phyloP scores from a whole-genome alignment of 2,888 invertebrate genomes.

The Heteromurus nitidus region DNA sequence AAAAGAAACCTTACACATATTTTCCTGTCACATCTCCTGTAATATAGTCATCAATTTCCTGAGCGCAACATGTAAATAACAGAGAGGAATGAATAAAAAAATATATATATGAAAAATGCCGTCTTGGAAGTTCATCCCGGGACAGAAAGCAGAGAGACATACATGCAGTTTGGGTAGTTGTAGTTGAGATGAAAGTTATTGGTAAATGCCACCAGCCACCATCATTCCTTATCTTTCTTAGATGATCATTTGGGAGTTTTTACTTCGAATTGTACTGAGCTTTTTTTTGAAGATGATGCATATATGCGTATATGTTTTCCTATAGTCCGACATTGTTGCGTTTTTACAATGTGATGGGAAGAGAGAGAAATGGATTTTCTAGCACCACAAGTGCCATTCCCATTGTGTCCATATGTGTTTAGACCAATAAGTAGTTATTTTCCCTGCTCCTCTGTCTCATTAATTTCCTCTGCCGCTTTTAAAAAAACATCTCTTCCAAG shows the following conservation, averaged over 20 bases:
- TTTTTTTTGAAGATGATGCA: slow-evolving; percentile 5
- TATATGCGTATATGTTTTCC: neutral
- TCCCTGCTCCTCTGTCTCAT: slow-evolving; percentile 53
- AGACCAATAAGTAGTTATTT: slow-evolving; percentile 31
- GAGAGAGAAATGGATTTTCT: slow-evolving; percentile 53
- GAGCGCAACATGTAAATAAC: slow-evolving; percentile 45
- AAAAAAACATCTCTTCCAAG: neutral
- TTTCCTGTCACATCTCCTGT: slow-evolving; percentile 51
- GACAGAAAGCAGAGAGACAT: too few species aligned
- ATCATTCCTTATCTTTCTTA: too few species aligned
- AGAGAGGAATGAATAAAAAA: slow-evolving; percentile 24
- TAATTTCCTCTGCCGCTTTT: slow-evolving; percentile 50
- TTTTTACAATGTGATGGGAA: slow-evolving; percentile 46
- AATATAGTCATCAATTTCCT: slow-evolving; percentile 60
- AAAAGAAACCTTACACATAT: slow-evolving; percentile 18
- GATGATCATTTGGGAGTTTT: too few species aligned
- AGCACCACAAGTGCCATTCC: slow-evolving; percentile 50
- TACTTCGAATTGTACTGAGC: too few species aligned
- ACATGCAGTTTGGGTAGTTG: too few species aligned
- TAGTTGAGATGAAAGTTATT: too few species aligned
- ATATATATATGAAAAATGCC: too few species aligned
- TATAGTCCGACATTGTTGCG: slow-evolving; percentile 37
- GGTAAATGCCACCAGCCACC: too few species aligned
- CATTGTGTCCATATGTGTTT: slow-evolving; percentile 22
- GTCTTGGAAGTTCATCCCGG: too few species aligned